Evolutionary conservation across 2,113 vertebrate genomes (phyloP), one percentile per base, ranked within the genome.

Genomic region (Notothenia rossii): DNA sequence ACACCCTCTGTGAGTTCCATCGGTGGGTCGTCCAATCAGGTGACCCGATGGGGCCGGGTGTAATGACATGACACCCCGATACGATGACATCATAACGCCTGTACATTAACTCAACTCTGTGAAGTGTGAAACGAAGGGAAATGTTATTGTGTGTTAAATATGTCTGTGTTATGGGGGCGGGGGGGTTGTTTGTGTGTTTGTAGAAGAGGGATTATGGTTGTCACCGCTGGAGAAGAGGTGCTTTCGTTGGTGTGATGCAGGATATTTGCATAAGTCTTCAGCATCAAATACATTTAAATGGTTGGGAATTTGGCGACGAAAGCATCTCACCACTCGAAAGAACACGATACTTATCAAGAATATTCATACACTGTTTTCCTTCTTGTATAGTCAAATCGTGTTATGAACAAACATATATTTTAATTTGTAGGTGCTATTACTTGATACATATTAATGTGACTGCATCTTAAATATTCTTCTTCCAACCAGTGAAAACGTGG

Each of bases 1-100:
- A 53, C 8, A 46, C 79, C 75, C 36, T 49, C 77, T 15, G 75
- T 60, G 65, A 72, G 70, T 77, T 69, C 66, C 68, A 88, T 86
- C 90, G 91, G 86, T 82, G 4, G 64, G 36, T 75, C 70, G 45
- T 76, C 91, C 88, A 93, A 93, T 92, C 46, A 71, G 69, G 70
- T 25, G 40, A 82, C 74, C 71, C 7, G n/a, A 84, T 36, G 29
- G 54, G 63, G 72, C 64, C 14, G 20, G 29, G 79, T 75, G 66
- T 61, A 54, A 71, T 73, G 46, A 29, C 29, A 29, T 4, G 3
- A 2, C 25, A 29, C 1, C 29, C 29, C 29, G 29, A 29, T 29
- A 29, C 29, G 22, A 78, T 91, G 89, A 94, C 89, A 89, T 88
- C 68, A 82, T 77, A 85, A 87, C 66, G 60, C 77, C 59, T 10